Evolutionary conservation across 2,113 vertebrate genomes (phyloP).

Genomic region (Limnothrissa miodon): DNA sequence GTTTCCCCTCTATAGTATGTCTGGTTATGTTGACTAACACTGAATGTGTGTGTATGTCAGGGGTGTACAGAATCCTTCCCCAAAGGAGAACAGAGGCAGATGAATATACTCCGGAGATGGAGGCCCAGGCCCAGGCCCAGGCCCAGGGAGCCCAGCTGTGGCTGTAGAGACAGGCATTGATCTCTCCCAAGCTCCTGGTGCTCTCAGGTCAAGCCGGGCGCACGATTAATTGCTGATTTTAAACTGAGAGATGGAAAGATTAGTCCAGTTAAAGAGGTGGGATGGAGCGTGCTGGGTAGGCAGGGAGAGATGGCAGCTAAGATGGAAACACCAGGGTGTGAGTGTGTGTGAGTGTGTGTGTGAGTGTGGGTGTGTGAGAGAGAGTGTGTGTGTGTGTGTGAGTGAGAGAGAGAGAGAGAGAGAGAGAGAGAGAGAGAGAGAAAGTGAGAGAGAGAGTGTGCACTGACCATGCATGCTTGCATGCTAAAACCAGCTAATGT

Average conservation of each 20-base stretch:
- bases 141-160: background rate
- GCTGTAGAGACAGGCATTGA: constrained; percentile 44
- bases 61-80: background rate
- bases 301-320: background rate
- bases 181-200: constrained; percentile 41
- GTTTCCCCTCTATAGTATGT: background rate
- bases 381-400: background rate
- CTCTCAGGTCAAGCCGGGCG: constrained; percentile 37
- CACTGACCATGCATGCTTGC: background rate
- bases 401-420: background rate
- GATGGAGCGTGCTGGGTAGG: background rate
- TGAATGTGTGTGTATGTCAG: no score
- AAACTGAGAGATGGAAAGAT: constrained; percentile 38
- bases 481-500: background rate
- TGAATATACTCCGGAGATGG: constrained; percentile 24
- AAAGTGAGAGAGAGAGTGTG: background rate
- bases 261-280: constrained; percentile 1
- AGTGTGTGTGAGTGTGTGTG: background rate
- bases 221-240: constrained; percentile 60
- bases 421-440: background rate
- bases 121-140: background rate
- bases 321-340: background rate
- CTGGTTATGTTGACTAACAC: no score
- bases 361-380: background rate
- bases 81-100: background rate